Percentiles rank a stretch among this genome's conserved stretches.
Conservation (phyloP, 1,140 invertebrate genomes). For the Bombus sylvicola region DNA sequence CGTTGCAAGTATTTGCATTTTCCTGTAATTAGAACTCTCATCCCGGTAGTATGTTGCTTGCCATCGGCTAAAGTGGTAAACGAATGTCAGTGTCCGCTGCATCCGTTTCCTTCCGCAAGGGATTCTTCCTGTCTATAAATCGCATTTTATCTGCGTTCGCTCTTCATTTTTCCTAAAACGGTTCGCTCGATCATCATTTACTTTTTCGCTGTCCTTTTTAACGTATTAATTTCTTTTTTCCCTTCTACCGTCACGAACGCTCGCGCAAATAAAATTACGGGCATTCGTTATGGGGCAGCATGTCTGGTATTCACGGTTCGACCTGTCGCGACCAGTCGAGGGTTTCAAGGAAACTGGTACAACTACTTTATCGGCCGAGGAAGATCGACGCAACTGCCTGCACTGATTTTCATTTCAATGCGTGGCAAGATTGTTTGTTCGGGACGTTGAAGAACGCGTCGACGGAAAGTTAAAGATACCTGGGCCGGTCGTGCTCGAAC, state of each 20-base stretch:
- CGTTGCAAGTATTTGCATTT: conserved; percentile 55
- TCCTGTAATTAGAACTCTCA: conserved; percentile 53
- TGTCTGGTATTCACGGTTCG: conserved; percentile 31
- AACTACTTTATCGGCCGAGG: conserved; percentile 29
- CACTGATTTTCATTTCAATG: conserved; percentile 65
- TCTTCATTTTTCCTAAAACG: not conserved
- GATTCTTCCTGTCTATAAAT: not conserved
- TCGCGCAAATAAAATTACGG: conserved; percentile 8
- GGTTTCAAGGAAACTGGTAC: conserved; percentile 56
- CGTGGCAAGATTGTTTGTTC: conserved; percentile 10
- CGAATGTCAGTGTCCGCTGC: not conserved
- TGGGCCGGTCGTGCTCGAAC: not conserved
- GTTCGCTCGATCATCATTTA: not conserved
- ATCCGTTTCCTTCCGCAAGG: not conserved
- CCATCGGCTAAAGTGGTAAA: not conserved
- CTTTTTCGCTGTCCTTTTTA: not conserved
- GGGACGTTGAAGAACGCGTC: not conserved
- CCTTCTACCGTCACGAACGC: not conserved
- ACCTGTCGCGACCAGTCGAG: conserved; percentile 56
- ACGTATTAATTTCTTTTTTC: not conserved
- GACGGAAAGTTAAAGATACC: conserved; percentile 20
- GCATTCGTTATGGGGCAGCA: not conserved
- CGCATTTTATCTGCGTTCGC: not conserved
- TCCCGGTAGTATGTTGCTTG: not conserved
- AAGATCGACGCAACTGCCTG: conserved; percentile 26